A percentile compares a stretch with the other conserved stretches of the same genome.
phyloP scores from a whole-genome alignment of 2,113 vertebrate genomes.

The Cyanoliseus patagonus region DNA sequence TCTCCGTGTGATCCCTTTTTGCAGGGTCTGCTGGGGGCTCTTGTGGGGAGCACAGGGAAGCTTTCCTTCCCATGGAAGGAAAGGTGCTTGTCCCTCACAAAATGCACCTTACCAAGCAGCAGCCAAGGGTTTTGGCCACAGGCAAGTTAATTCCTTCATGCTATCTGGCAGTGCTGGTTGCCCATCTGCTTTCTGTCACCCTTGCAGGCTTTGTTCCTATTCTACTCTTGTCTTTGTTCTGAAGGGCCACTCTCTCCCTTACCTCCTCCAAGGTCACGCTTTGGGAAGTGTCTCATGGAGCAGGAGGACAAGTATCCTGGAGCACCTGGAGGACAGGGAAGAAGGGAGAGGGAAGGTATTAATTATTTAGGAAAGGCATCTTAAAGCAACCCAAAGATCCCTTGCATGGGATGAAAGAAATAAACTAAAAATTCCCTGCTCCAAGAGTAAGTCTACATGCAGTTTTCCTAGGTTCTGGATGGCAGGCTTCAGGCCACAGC shows the following conservation, averaged over 20 bases:
- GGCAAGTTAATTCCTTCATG: background rate
- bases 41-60: accelerated
- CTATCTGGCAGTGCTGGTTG: background rate
- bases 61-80: background rate
- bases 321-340: background rate
- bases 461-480: background rate
- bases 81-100: background rate
- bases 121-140: background rate
- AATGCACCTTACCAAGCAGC: background rate
- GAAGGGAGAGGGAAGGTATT: background rate
- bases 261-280: background rate
- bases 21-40: background rate
- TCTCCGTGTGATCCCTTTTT: background rate
- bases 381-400: background rate
- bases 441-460: background rate
- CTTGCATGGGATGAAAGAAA: background rate
- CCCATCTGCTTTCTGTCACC: background rate
- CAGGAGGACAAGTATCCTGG: background rate
- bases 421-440: background rate
- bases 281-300: background rate
- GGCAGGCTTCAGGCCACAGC: background rate
- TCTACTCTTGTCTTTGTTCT: background rate
- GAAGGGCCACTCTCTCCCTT: background rate
- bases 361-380: background rate
- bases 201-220: background rate